A percentile compares a stretch with the other conserved stretches of the same genome.
These are phyloP conservation scores for Melospiza georgiana DNA, from an alignment of 2,113 vertebrate genomes.

Conservation along the genomic window DNA sequence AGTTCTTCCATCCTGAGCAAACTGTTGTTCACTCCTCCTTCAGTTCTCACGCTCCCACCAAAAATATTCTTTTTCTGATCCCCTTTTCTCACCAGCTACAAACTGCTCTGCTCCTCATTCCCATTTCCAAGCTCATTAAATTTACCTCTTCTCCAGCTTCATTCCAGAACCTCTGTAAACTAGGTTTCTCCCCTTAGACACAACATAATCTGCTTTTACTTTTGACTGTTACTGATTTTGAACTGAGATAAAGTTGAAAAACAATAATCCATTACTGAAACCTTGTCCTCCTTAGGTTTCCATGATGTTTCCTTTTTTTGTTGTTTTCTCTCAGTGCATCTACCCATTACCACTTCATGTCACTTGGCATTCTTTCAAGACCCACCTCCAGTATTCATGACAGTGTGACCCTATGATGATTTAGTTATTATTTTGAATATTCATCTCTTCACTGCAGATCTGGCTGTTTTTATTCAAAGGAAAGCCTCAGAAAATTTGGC, in stretches of 20 bases:
- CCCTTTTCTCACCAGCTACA: neutral
- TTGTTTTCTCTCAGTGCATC: neutral
- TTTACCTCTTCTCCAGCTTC: neutral
- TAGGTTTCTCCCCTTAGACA: neutral
- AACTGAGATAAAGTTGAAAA: neutral
- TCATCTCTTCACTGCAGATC: neutral
- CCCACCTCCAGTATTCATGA: neutral
- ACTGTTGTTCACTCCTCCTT: constrained; percentile 32
- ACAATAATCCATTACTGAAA: neutral
- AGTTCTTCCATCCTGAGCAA: neutral
- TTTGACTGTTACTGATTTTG: neutral
- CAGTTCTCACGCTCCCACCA: neutral
- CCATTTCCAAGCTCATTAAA: neutral
- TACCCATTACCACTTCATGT: neutral
- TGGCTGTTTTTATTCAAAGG: neutral
- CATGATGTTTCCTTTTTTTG: neutral
- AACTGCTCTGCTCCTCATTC: neutral
- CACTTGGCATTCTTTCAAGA: neutral
- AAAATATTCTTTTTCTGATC: neutral
- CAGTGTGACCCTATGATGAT: neutral
- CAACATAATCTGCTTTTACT: neutral
- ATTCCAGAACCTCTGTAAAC: neutral
- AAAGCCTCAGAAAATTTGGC: neutral
- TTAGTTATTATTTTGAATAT: constrained; percentile 14
- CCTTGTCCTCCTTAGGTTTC: neutral